Conservation (phyloP, 2,797 vertebrate genomes). For the Siniperca scherzeri region DNA sequence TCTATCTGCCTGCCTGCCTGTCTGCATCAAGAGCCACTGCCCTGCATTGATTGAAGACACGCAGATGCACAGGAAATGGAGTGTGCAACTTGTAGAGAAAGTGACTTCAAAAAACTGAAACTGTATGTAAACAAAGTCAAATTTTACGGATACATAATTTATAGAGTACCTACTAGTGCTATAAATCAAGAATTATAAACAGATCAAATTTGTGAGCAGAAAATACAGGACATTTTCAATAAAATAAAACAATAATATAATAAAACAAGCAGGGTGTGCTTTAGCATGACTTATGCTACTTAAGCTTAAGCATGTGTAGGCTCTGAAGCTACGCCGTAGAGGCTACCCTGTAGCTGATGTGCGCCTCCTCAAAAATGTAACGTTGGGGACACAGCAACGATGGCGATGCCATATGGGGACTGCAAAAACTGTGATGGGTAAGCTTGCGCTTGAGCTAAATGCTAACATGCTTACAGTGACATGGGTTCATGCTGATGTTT, state of each 20-base stretch:
- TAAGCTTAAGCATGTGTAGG: no score
- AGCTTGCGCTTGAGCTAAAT: no score
- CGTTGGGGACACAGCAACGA: no score
- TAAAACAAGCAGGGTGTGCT: background rate
- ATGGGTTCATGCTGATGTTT: no score
- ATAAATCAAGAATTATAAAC: background rate
- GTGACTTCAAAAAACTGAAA: constrained; percentile 3
- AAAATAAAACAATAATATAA: background rate
- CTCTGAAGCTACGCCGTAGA: no score
- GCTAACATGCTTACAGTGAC: no score
- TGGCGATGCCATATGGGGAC: no score
- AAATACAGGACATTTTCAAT: background rate
- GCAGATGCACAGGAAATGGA: constrained; percentile 7
- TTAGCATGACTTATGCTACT: no score
- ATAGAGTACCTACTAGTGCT: background rate
- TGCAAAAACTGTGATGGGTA: no score
- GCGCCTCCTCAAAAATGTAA: no score
- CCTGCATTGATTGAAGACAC: constrained; percentile 35
- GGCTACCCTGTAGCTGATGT: no score
- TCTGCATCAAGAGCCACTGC: constrained; percentile 45
- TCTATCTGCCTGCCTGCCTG: constrained; percentile 13
- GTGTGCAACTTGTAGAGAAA: constrained; percentile 11
- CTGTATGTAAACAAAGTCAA: background rate
- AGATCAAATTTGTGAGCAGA: background rate
- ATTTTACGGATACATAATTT: background rate